These are phyloP conservation scores for Hiodon tergisus DNA, from an alignment of 2,113 vertebrate species.

Conservation along the genomic window DNA sequence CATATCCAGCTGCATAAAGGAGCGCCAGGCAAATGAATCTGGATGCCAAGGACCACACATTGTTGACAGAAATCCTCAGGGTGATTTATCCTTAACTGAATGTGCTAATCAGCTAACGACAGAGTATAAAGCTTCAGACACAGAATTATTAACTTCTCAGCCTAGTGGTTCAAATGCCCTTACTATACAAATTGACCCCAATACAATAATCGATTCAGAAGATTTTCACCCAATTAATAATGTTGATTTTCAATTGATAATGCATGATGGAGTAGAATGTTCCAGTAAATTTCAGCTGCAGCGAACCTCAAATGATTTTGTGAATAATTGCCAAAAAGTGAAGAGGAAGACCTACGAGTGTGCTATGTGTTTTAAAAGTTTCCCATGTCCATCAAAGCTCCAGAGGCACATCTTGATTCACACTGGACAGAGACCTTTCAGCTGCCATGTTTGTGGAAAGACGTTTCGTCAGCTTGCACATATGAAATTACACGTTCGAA, in stretches of 20 bases:
- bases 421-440: slow-evolving; percentile 69
- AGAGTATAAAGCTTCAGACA: not conserved
- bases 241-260: not conserved
- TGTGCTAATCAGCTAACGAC: not conserved
- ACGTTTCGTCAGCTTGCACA: slow-evolving; percentile 67
- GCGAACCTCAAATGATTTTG: not conserved
- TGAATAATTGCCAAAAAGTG: slow-evolving; percentile 11
- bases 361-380: slow-evolving; percentile 66
- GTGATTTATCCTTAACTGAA: not conserved
- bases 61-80: not conserved
- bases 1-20: not conserved
- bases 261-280: not conserved
- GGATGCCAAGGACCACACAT: not conserved
- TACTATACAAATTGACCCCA: not conserved
- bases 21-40: not conserved
- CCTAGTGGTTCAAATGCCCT: not conserved
- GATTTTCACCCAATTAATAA: not conserved
- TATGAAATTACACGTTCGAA: slow-evolving; percentile 70
- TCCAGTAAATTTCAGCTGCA: not conserved
- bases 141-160: not conserved
- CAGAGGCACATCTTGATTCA: slow-evolving; percentile 67
- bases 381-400: slow-evolving; percentile 65
- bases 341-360: slow-evolving; percentile 22
- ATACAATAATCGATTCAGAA: not conserved
- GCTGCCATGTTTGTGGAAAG: slow-evolving; percentile 67